Base-by-base conservation (phyloP, 2,797 vertebrate species). In the Acanthurus lineatus region DNA sequence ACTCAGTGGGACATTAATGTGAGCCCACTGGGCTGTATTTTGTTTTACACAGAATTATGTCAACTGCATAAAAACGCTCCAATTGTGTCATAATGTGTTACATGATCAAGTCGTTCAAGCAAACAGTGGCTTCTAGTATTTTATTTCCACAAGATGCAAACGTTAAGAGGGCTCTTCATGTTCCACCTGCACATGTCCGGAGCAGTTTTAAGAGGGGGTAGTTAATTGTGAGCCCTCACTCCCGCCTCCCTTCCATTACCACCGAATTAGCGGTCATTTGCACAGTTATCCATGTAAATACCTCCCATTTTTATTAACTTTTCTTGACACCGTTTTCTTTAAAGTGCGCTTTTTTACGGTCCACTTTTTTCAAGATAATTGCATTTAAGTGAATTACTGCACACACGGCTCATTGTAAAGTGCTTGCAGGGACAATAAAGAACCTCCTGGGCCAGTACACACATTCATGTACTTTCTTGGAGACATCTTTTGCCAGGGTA, bases 231-330 rank as follows among this genome's bases (percentile, higher is more conserved):
- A 80, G 61, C 44, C 20, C 81, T 73, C 67, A 47, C 81, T 84
- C 72, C 80, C 58, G 8, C 83, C 80, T 80, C 79, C 66, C 80
- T 87, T 91, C 85, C 89, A 90, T 93, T 90, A 91, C 90, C 38
- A 56, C 79, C 72, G 77, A 82, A 90, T 93, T 90, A 91, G 80
- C 77, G 85, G 82, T 86, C 77, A 86, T 92, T 92, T 91, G 83
- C 75, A 82, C 85, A 69, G 71, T 87, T 90, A 91, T 84, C 79
- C 90, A 92, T 91, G 89, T 94, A 91, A 95, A 93, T 93, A 92
- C 91, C 88, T 91, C 85, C 88, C 83, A 68, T 82, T 91, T 94
- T 93, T 92, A 92, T 94, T 84, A 91, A 93, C 89, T 92, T 93
- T 91, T 89, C 82, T 89, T 82, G 77, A 90, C 87, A 91, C 88